These are phyloP conservation scores for Micromesistius poutassou DNA, from an alignment of 2,797 vertebrate species.

Conservation along the genomic window DNA sequence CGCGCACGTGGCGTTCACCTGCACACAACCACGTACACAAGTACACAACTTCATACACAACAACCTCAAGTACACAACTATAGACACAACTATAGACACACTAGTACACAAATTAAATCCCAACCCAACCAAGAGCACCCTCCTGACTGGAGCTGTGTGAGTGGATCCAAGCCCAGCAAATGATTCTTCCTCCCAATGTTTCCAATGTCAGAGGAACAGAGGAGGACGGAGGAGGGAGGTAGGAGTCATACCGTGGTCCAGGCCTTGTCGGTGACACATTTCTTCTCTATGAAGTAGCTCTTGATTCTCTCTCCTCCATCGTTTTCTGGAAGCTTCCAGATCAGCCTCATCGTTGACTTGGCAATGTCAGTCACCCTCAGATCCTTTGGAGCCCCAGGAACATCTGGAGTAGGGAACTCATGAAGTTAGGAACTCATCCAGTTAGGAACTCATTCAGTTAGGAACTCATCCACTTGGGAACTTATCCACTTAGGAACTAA, in stretches of 20 bases:
- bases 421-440: not conserved
- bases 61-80: not conserved
- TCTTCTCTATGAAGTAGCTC: constrained; percentile 97
- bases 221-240: not conserved
- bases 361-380: constrained; percentile 92
- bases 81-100: not conserved
- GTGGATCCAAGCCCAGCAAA: not conserved
- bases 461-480: not conserved
- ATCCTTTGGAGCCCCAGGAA: constrained; percentile 86
- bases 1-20: constrained; percentile 86
- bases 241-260: constrained; percentile 79
- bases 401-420: constrained; percentile 55
- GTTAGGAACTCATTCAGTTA: not conserved
- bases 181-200: not conserved
- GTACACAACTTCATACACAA: not conserved
- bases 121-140: not conserved
- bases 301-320: constrained; percentile 98
- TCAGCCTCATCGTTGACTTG: constrained; percentile 87
- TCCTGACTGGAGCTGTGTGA: not conserved
- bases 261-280: constrained; percentile 85
- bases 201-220: too few relatives aligned
- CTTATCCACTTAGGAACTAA: not conserved
- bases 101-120: not conserved
- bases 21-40: constrained; percentile 1
- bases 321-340: constrained; percentile 95